Conservation (phyloP, 1,140 invertebrate species). For the Pseudomyrmex flavicornis region DNA sequence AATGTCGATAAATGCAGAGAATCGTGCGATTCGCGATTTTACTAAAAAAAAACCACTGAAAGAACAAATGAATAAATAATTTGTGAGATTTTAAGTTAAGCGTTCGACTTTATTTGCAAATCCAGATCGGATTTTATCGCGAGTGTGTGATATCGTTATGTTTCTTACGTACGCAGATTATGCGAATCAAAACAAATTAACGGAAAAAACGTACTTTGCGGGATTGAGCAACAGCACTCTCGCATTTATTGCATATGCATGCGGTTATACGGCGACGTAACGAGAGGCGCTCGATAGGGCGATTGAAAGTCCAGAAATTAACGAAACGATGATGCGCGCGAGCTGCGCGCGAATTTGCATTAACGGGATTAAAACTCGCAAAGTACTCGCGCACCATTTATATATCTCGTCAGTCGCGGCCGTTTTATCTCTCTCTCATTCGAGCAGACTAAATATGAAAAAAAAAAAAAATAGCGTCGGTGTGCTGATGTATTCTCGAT, state of each 20-base stretch:
- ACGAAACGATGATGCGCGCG: conserved; percentile 57
- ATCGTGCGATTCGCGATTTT: too few relatives aligned
- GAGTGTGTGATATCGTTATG: conserved; percentile 1
- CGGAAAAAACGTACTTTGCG: neutral
- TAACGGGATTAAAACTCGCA: conserved; percentile 70
- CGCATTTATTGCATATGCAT: conserved; percentile 45
- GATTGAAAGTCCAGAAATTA: conserved; percentile 69
- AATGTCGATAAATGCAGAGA: neutral
- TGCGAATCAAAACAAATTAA: conserved; percentile 28
- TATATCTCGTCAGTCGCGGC: conserved; percentile 28
- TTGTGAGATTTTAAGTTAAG: too few relatives aligned
- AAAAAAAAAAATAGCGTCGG: conserved; percentile 14
- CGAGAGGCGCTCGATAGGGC: conserved; percentile 58
- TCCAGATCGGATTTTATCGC: conserved; percentile 51
- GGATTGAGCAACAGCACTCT: conserved; percentile 13
- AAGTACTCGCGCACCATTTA: conserved; percentile 53
- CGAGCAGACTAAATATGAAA: neutral
- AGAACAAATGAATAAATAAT: too few relatives aligned
- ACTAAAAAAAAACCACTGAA: too few relatives aligned
- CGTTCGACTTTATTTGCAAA: neutral
- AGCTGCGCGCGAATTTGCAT: conserved; percentile 56
- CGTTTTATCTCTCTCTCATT: conserved; percentile 24
- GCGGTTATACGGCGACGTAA: conserved; percentile 17
- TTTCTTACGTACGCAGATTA: neutral
- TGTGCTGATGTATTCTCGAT: conserved; percentile 7